Conservation (phyloP, 2,797 vertebrate genomes). For the Pogoniulus pusillus region DNA sequence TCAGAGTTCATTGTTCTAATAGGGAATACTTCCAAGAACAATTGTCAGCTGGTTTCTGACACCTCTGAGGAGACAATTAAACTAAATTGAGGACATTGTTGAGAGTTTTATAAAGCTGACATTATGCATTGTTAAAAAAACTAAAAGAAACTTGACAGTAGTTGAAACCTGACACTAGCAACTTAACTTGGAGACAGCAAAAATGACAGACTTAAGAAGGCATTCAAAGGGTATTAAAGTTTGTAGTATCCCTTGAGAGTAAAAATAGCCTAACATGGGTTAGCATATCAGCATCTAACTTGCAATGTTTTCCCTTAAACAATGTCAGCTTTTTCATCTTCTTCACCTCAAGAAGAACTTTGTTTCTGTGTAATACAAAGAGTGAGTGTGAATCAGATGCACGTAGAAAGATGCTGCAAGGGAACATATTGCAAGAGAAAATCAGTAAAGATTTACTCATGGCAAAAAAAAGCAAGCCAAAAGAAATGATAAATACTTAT, state of each 20-base stretch:
- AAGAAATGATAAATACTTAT: not conserved
- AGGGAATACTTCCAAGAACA: constrained; percentile 15
- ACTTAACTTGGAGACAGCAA: not conserved
- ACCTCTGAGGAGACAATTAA: constrained; percentile 61
- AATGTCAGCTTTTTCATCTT: not conserved
- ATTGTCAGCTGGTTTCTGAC: constrained; percentile 31
- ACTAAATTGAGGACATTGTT: constrained; percentile 29
- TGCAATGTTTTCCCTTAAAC: not conserved
- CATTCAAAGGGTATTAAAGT: not conserved
- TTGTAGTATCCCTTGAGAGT: not conserved
- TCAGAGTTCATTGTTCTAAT: not conserved
- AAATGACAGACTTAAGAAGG: not conserved
- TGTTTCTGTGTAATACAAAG: not conserved
- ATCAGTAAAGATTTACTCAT: not conserved
- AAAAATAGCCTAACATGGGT: not conserved
- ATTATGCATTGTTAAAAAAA: not conserved
- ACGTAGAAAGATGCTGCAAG: not conserved
- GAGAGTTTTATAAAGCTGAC: constrained; percentile 38
- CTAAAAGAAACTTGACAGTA: not conserved
- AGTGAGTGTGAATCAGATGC: not conserved
- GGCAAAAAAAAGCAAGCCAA: not conserved
- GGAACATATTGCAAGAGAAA: not conserved
- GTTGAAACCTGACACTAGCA: not conserved
- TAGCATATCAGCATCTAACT: not conserved
- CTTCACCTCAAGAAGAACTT: not conserved